phyloP scores from a whole-genome alignment of 2,113 vertebrate species.

The Calyptommatus sinebrachiatus region DNA sequence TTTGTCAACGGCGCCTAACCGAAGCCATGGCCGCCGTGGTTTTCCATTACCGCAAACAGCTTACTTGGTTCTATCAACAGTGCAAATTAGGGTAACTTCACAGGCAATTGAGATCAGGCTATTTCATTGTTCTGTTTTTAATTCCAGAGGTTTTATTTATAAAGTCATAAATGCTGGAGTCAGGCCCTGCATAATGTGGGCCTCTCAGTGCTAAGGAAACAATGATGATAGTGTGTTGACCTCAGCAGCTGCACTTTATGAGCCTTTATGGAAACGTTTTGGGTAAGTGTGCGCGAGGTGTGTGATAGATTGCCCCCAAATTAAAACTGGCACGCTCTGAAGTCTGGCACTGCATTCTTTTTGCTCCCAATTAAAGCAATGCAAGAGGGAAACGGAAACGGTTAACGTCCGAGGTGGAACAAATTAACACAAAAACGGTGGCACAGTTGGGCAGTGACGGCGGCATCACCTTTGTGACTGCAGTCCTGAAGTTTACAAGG shows the following conservation, averaged over 20 bases:
- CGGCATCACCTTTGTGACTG: not conserved
- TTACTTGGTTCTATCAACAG: conserved; percentile 43
- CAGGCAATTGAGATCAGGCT: conserved; percentile 56
- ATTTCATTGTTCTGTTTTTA: conserved; percentile 39
- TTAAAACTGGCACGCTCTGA: conserved; percentile 62
- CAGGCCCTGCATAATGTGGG: conserved; percentile 49
- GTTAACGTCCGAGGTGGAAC: not conserved
- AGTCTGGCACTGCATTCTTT: conserved; percentile 52
- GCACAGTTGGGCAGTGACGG: conserved; percentile 39
- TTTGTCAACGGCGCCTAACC: conserved; percentile 54
- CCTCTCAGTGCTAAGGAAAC: conserved; percentile 48
- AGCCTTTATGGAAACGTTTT: conserved; percentile 70
- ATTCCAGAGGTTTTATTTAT: conserved; percentile 41
- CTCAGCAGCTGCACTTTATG: conserved; percentile 64
- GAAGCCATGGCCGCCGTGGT: conserved; percentile 37
- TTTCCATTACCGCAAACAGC: conserved; percentile 61
- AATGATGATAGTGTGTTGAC: conserved; percentile 53
- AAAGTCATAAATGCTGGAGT: conserved; percentile 59
- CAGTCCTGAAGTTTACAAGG: conserved; percentile 32
- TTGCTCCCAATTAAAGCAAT: conserved; percentile 65
- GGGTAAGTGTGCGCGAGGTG: conserved; percentile 32
- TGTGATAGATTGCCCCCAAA: conserved; percentile 59
- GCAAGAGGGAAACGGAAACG: conserved; percentile 20
- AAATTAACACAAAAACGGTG: conserved; percentile 27
- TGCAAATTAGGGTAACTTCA: conserved; percentile 53